Evolutionary conservation across 2,797 vertebrate genomes (phyloP), one percentile per base, ranked within the genome.

Genomic region (Tarsius wallacei): DNA sequence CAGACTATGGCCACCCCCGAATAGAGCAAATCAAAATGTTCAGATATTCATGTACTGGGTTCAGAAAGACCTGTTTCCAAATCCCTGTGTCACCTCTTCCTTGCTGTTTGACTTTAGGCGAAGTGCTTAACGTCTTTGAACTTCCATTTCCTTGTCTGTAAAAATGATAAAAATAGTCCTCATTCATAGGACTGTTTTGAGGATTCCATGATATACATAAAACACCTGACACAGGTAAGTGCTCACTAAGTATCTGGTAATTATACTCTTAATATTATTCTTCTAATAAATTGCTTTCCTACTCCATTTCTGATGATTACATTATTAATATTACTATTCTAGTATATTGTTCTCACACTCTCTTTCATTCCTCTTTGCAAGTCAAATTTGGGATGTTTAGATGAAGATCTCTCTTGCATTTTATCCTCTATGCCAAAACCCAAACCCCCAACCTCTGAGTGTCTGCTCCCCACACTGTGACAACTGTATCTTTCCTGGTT

Each of bases 401-500:
- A 36, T 22, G n/a, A 74, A 74, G 57, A 19, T 33, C 66, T 70
- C n/a, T 33, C 36, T 70, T 70, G 66, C 66, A 42, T 42, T 70
- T 64, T 63, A 1, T 28, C 71, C 31, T 64, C 70, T 33, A 33
- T 4, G 15, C 73, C 87, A 59, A 53, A 85, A 49, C 74, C 47
- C 87, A 55, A 71, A 91, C 16, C 86, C 74, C 61, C 84, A 94
- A 10, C 47, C 74, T 78, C 73, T 42, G 64, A 78, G 59, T 49
- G 64, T 85, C 84, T 17, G 36, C 55, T 87, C 42, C n/a, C n/a
- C 28, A 1, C 15, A 8, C 51, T 14, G 63, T 90, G 88, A 95
- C 64, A 90, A 63, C 74, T 53, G 36, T 42, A 64, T 71, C 83
- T 97, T 66, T 76, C 81, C 14, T 92, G 57, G 87, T 95, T 78